These are phyloP conservation scores for Colletes collaris DNA, from an alignment of 2,888 invertebrate species.

Conservation along the genomic window DNA sequence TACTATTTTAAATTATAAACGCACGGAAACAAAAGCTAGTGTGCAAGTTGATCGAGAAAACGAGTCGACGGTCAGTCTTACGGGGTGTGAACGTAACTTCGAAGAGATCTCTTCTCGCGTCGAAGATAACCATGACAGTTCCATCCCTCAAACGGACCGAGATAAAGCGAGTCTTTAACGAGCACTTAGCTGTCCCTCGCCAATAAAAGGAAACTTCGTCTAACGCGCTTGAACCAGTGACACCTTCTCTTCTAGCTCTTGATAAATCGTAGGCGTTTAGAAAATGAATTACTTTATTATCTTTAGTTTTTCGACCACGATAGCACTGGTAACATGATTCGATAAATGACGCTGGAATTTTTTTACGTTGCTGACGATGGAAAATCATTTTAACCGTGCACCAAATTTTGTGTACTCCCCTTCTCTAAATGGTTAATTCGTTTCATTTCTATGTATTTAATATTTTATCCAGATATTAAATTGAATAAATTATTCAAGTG, in stretches of 20 bases:
- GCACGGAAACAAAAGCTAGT: too few relatives aligned
- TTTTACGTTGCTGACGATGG: too few relatives aligned
- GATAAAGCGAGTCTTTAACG: conserved; percentile 72
- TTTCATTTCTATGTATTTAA: too few relatives aligned
- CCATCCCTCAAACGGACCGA: conserved; percentile 59
- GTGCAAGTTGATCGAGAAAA: conserved; percentile 18
- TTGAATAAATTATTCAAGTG: too few relatives aligned
- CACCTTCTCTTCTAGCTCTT: neutral
- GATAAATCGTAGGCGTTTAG: conserved; percentile 33
- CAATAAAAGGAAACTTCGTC: conserved; percentile 60
- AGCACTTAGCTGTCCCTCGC: conserved; percentile 68
- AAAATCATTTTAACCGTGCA: too few relatives aligned
- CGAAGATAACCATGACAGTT: conserved; percentile 63
- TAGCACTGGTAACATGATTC: too few relatives aligned
- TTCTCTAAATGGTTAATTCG: too few relatives aligned
- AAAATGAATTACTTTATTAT: conserved; percentile 34
- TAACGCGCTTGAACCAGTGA: conserved; percentile 14
- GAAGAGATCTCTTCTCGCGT: conserved; percentile 57
- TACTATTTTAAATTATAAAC: too few relatives aligned
- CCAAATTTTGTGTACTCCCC: too few relatives aligned
- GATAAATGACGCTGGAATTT: too few relatives aligned
- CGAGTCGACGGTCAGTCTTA: conserved; percentile 31
- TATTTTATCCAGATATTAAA: too few relatives aligned
- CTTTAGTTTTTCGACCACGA: neutral
- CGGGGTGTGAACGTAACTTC: conserved; percentile 51